A percentile compares a stretch with the other conserved stretches of the same genome.
phyloP scores from a whole-genome alignment of 2,888 invertebrate species.

The Nezara viridula region DNA sequence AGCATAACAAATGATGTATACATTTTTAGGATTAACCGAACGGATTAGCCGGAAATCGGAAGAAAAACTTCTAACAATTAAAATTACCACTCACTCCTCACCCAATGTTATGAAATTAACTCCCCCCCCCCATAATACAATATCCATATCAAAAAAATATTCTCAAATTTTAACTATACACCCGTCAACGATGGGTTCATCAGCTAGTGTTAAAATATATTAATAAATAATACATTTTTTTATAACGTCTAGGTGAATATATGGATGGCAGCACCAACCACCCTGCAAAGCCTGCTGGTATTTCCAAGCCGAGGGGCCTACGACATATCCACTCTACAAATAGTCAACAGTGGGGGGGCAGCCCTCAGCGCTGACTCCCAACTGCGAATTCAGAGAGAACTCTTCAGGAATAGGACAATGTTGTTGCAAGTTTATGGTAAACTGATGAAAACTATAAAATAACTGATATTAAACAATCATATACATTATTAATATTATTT shows the following conservation, averaged over 20 bases:
- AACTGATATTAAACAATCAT: not conserved
- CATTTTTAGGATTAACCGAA: too few species aligned
- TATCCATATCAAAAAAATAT: too few species aligned
- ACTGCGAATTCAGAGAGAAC: conserved; percentile 61
- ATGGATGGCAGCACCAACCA: conserved; percentile 82
- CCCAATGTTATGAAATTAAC: too few species aligned
- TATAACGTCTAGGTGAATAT: conserved; percentile 68
- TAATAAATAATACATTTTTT: too few species aligned
- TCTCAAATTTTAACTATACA: too few species aligned
- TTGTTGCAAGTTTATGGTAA: conserved; percentile 63
- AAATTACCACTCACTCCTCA: too few species aligned
- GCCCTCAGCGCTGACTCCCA: conserved; percentile 69
- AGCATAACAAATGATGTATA: too few species aligned
- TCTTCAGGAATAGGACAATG: conserved; percentile 62
- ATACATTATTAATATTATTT: not conserved
- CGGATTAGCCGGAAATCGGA: too few species aligned
- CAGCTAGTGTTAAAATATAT: too few species aligned
- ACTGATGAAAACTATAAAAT: not conserved
- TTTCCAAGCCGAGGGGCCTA: conserved; percentile 70
- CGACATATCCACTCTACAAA: conserved; percentile 69
- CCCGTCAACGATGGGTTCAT: too few species aligned
- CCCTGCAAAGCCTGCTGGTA: conserved; percentile 79
- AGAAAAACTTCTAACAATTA: too few species aligned
- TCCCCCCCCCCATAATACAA: too few species aligned
- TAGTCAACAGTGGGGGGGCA: conserved; percentile 70